Conservation (phyloP, 2,113 vertebrate species). For the Apodemus speciosus region DNA sequence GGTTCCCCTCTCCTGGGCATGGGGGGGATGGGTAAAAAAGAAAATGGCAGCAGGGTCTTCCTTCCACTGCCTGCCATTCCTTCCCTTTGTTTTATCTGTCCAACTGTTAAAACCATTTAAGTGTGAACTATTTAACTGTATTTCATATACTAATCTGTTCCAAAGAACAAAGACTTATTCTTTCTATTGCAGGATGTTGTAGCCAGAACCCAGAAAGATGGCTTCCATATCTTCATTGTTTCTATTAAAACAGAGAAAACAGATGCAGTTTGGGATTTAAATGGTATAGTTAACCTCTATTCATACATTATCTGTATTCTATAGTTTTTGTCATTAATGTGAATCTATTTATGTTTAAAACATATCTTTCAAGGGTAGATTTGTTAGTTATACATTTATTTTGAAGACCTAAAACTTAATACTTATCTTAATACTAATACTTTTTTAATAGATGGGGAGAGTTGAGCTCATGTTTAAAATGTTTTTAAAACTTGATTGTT, state of each 20-base stretch:
- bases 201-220: conserved; percentile 90
- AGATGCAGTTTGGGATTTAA: conserved; percentile 89
- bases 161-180: conserved; percentile 33
- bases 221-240: conserved; percentile 91
- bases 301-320: neutral
- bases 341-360: conserved; percentile 35
- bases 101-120: neutral
- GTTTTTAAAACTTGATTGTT: neutral
- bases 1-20: neutral
- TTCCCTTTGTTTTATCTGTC: conserved; percentile 2
- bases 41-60: neutral
- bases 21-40: neutral
- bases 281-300: conserved; percentile 80
- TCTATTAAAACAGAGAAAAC: conserved; percentile 82
- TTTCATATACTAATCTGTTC: neutral
- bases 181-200: conserved; percentile 82
- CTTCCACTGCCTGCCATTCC: neutral
- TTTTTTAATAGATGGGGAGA: neutral
- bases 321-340: conserved; percentile 20
- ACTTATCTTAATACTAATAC: neutral
- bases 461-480: conserved; percentile 10
- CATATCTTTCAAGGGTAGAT: conserved; percentile 12
- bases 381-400: conserved; percentile 32
- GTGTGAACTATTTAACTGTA: neutral
- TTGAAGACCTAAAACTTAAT: conserved; percentile 17